Evolutionary conservation across 1,140 invertebrate species (phyloP), one percentile per base, ranked within the genome.

Genomic region (Agrypnia vestita): DNA sequence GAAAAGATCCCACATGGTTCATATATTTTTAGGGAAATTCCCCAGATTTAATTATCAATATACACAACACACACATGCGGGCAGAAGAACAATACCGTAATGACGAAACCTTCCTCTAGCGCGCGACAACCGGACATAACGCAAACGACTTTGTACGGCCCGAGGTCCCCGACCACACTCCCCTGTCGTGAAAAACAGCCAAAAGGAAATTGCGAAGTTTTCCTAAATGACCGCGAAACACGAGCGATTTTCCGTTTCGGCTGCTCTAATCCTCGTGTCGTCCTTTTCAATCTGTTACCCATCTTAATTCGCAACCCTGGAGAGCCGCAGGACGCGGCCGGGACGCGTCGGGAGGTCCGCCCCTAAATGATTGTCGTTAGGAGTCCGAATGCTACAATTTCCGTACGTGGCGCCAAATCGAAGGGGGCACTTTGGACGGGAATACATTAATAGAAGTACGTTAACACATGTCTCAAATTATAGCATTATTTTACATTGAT

Each of bases 191-290:
- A 55, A 55, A n/a, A 13, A 55, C 7, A n/a, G 17, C 51, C 51
- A 3, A 55, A 17, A 62, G 25, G 59, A 62, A 62, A 35, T 62
- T 15, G 21, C 11, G 43, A 67, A 67, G 62, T 67, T 67, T 67
- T 47, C 43, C 15, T 67, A 67, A 67, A 67, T 19, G 62, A 67
- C 62, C 62, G 43, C 62, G 43, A 67, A 67, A 67, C 43, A 67
- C 21, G 62, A 19, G 13, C 43, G 62, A 67, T 67, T 67, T 67
- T 67, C 62, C 43, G 43, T 12, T 13, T 43, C 46, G 62, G 35
- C 43, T 13, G 62, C 10, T 67, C 43, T 67, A 67, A 67, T 67
- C 62, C 62, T 44, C 35, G 62, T 67, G 43, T 67, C 62, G 62
- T 17, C 62, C 43, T 67, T 67, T 67, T 67, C 62, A 67, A 67